phyloP scores from a whole-genome alignment of 2,888 invertebrate species.

The Ichneumoninae sp. region DNA sequence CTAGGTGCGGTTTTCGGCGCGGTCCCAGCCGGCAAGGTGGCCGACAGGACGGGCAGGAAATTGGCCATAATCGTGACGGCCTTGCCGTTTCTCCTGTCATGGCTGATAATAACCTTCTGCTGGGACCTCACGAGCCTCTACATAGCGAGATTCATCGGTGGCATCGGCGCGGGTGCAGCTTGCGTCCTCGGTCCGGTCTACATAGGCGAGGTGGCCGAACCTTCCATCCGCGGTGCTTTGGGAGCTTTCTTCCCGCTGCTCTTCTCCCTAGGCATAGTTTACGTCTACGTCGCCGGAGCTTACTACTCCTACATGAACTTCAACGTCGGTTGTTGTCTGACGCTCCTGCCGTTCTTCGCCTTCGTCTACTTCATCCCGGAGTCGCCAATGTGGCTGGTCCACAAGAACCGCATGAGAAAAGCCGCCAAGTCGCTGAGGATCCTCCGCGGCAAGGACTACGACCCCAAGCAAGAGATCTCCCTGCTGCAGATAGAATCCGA shows the following conservation, averaged over 20 bases:
- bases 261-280: slow-evolving; percentile 84
- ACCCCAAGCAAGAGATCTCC: slow-evolving; percentile 74
- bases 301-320: slow-evolving; percentile 83
- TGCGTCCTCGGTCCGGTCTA: slow-evolving; percentile 85
- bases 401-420: slow-evolving; percentile 70
- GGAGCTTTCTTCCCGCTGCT: slow-evolving; percentile 85
- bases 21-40: slow-evolving; percentile 78
- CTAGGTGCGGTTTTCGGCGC: slow-evolving; percentile 79
- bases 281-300: slow-evolving; percentile 84
- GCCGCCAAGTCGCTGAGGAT: slow-evolving; percentile 72
- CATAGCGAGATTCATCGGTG: slow-evolving; percentile 82
- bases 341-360: slow-evolving; percentile 81
- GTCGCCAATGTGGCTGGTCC: slow-evolving; percentile 79
- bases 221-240: slow-evolving; percentile 85
- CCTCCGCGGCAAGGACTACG: slow-evolving; percentile 75
- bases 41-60: slow-evolving; percentile 79
- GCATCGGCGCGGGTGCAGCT: slow-evolving; percentile 83
- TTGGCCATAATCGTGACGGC: slow-evolving; percentile 72
- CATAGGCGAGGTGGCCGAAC: slow-evolving; percentile 85
- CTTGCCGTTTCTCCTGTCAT: slow-evolving; percentile 81
- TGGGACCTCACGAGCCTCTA: slow-evolving; percentile 71
- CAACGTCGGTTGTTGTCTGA: slow-evolving; percentile 82
- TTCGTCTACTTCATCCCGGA: slow-evolving; percentile 77
- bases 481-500: slow-evolving; percentile 75
- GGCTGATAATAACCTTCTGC: slow-evolving; percentile 82